phyloP scores from a whole-genome alignment of 2,797 vertebrate species.

The Chelon auratus region DNA sequence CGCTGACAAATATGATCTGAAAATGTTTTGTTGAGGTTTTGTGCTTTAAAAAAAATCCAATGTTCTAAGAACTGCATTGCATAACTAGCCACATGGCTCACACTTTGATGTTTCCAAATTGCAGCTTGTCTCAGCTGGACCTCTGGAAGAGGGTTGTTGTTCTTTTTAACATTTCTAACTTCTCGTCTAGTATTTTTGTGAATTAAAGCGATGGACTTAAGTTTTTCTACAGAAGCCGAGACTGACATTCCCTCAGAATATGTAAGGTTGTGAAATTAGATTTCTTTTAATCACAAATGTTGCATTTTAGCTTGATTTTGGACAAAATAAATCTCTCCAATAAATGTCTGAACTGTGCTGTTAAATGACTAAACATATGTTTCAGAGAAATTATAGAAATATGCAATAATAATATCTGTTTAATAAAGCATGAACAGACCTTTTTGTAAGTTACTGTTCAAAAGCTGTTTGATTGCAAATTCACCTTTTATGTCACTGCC shows the following conservation, averaged over 20 bases:
- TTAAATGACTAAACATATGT: background rate
- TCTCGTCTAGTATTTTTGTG: background rate
- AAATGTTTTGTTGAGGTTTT: background rate
- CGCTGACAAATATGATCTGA: background rate
- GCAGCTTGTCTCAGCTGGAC: slow-evolving; percentile 15
- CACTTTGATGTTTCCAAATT: slow-evolving; percentile 35
- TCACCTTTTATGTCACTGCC: slow-evolving; percentile 9
- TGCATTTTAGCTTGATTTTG: slow-evolving; percentile 1
- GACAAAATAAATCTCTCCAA: slow-evolving; percentile 1
- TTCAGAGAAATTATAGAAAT: background rate
- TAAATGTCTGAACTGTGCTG: background rate
- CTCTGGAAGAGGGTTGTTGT: background rate
- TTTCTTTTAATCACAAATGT: background rate
- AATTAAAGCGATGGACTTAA: too few species aligned
- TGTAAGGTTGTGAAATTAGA: slow-evolving; percentile 6
- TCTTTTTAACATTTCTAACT: slow-evolving; percentile 3
- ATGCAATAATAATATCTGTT: background rate
- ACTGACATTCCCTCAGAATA: too few species aligned
- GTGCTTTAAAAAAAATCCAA: slow-evolving; percentile 7
- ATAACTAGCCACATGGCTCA: slow-evolving; percentile 41
- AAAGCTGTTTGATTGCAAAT: background rate
- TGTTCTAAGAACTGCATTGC: slow-evolving; percentile 22
- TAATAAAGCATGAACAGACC: background rate
- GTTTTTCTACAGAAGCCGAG: too few species aligned
- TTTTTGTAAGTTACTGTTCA: background rate